Conservation (phyloP, 2,113 vertebrate species). For the Regulus satrapa region DNA sequence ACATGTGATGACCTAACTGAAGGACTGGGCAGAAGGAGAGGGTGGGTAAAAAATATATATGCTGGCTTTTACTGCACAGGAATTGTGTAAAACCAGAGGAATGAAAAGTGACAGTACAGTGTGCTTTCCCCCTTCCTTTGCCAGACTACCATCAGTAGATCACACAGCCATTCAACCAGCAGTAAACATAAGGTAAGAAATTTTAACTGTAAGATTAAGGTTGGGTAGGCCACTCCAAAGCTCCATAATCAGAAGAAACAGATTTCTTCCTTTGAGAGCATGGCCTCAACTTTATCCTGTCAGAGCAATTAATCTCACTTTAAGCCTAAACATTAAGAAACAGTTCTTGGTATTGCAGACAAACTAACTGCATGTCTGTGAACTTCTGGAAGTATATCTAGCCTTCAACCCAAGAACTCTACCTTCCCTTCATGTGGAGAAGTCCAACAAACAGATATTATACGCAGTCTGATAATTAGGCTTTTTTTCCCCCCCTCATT, state of each 20-base stretch:
- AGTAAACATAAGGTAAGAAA: not conserved
- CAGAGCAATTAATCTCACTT: not conserved
- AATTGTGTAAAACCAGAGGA: not conserved
- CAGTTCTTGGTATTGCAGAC: not conserved
- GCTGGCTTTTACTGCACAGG: not conserved
- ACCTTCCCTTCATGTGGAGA: not conserved
- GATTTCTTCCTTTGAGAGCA: not conserved
- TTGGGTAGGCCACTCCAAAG: not conserved
- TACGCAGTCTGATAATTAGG: slow-evolving; percentile 28
- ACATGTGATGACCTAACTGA: not conserved
- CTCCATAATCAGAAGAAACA: not conserved
- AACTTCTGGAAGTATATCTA: not conserved
- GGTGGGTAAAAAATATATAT: not conserved
- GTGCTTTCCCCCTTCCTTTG: not conserved
- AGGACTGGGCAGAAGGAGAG: not conserved
- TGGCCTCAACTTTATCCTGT: not conserved
- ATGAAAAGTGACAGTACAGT: not conserved
- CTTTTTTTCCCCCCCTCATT: not conserved
- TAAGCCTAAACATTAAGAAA: slow-evolving; percentile 4
- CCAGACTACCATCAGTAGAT: not conserved
- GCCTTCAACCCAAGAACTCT: not conserved
- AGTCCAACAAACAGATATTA: not conserved
- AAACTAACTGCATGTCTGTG: not conserved
- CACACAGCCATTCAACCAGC: not conserved
- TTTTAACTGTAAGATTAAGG: not conserved